These are phyloP conservation scores for Noctua pronuba DNA, from an alignment of 2,888 invertebrate species.

Conservation along the genomic window DNA sequence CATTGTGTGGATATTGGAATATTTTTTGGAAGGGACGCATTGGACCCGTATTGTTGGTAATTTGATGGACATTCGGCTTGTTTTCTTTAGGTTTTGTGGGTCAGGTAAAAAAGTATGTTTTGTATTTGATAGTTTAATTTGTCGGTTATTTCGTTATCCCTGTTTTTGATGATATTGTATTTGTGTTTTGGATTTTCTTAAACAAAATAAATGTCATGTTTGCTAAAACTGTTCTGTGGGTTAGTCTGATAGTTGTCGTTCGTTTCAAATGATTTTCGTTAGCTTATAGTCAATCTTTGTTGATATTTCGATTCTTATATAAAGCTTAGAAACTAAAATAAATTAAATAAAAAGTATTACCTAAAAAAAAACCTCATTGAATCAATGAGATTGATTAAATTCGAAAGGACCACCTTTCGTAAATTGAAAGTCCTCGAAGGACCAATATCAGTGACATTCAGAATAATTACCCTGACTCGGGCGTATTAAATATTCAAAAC, in stretches of 20 bases:
- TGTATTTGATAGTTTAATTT: conserved; percentile 5
- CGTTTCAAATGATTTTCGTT: not conserved
- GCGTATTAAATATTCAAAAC: conserved; percentile 43
- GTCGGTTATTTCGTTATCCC: not conserved
- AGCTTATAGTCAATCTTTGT: not conserved
- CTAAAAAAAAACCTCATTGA: not conserved
- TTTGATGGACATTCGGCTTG: conserved; percentile 29
- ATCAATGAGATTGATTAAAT: conserved; percentile 14
- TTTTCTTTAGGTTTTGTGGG: conserved; percentile 30
- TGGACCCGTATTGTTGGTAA: conserved; percentile 30
- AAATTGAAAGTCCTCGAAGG: conserved; percentile 17
- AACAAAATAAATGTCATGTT: not conserved
- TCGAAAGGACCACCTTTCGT: conserved; percentile 20
- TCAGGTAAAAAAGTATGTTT: conserved; percentile 20
- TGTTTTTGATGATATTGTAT: not conserved
- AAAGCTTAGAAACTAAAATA: not conserved
- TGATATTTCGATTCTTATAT: not conserved
- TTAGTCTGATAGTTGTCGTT: not conserved
- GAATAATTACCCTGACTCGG: conserved; percentile 17
- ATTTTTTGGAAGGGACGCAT: conserved; percentile 23
- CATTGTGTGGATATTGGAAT: conserved; percentile 23
- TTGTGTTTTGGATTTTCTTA: not conserved
- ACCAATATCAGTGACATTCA: conserved; percentile 21
- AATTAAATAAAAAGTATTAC: too few species aligned
- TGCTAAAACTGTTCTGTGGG: not conserved